phyloP scores from a whole-genome alignment of 2,797 vertebrate genomes.

The Helicolenus hilgendorfi region DNA sequence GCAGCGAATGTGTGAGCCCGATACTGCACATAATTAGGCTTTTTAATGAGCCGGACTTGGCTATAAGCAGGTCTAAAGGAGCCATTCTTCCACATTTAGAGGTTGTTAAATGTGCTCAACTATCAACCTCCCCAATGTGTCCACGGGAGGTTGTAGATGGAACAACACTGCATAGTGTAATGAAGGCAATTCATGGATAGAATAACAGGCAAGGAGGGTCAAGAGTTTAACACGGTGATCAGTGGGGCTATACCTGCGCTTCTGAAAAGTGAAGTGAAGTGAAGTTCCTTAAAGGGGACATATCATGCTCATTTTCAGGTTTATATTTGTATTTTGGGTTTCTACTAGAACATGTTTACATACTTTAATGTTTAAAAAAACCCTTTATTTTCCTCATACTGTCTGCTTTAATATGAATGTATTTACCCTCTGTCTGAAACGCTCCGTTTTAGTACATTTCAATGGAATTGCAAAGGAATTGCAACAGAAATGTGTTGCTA shows the following conservation, averaged over 20 bases:
- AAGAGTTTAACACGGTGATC: background rate
- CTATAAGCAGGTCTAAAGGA: slow-evolving; percentile 67
- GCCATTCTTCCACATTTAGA: slow-evolving; percentile 47
- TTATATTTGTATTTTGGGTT: no score
- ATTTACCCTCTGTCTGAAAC: no score
- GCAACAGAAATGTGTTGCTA: no score
- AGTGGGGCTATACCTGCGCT: background rate
- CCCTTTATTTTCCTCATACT: no score
- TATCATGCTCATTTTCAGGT: no score
- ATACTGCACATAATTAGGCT: slow-evolving; percentile 77
- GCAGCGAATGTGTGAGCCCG: slow-evolving; percentile 70
- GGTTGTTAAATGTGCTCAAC: slow-evolving; percentile 48
- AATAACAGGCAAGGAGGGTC: background rate
- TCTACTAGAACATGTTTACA: no score
- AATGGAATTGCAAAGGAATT: no score
- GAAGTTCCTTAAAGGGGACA: background rate
- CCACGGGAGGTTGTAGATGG: background rate
- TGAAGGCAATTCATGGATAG: background rate
- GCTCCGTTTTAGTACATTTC: no score
- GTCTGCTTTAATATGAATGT: no score
- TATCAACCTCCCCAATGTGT: background rate
- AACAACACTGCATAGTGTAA: background rate
- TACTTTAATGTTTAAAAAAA: no score
- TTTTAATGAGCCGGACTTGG: slow-evolving; percentile 77
- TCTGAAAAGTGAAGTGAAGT: background rate